Base-by-base conservation (phyloP, 92 coral and sea anemone genomes). In the Plumapathes pennacea region DNA sequence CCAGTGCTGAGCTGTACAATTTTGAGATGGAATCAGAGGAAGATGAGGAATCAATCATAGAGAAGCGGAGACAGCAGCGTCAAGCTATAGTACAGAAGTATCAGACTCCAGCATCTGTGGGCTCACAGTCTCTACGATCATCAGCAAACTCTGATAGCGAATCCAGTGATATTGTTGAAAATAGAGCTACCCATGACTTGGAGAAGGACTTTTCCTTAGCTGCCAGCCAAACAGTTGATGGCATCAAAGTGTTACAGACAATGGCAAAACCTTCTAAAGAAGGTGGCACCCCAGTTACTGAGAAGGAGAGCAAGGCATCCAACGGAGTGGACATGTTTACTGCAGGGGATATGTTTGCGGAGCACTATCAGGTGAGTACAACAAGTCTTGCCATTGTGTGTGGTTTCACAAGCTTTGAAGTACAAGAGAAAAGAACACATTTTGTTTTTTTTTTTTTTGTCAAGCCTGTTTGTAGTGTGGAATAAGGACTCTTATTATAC, bases 21-120 rank as follows among this genome's bases (percentile, higher is more conserved):
- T 92, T 92, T 80, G 96, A 84, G 53, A 69, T 92, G 89, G 90
- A 80, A 39, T 86, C 84, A 27, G 95, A 86, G 31, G 95, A 88
- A 46, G 89, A 88, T 37, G 97, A 91, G 41, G 94, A 88, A 54
- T 76, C 81, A 15, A 91, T 91, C 2, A 89, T 88, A n/a, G 89
- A 76, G 45, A 84, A 65, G 62, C 84, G 97, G 23, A 64, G 92
- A 27, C 84, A 60, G 30, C 72, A 88, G 64, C 81, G 97, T 13
- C 70, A 83, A 33, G 97, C 88, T 13, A 91, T 91, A 25, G 60
- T 91, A 24, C 79, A 67, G 64, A 91, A 91, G 57, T 91, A 91
- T 58, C 62, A 72, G 62, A 65, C 63, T 19, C 68, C 59, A 13
- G 70, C 86, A n/a, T 89, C 97, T 0, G 78, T 64, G 10, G 81